These are phyloP conservation scores for Schizopygopsis malacanthus DNA, from an alignment of 2,797 vertebrate genomes.

Conservation along the genomic window DNA sequence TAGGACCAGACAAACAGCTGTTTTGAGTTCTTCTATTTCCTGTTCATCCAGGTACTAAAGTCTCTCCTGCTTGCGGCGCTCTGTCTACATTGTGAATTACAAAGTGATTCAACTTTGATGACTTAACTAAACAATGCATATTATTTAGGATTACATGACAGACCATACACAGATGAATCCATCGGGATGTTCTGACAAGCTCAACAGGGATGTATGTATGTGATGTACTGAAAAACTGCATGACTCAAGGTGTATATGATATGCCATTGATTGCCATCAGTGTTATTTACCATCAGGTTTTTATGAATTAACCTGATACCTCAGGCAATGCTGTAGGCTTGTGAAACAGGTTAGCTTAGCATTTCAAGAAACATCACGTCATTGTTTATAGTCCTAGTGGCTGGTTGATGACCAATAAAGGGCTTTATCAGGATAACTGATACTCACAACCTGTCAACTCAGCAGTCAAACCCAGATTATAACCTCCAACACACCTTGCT, in stretches of 20 bases:
- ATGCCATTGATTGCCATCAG: no score
- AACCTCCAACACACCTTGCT: neutral
- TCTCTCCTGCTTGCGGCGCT: no score
- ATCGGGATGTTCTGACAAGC: slow-evolving; percentile 34
- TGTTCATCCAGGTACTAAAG: slow-evolving; percentile 24
- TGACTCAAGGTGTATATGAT: slow-evolving; percentile 40
- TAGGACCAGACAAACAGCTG: slow-evolving; percentile 57
- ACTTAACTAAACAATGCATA: no score
- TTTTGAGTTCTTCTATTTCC: slow-evolving; percentile 13
- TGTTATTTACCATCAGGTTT: neutral
- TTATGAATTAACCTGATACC: slow-evolving; percentile 26
- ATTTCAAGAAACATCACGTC: slow-evolving; percentile 27
- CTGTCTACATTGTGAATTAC: no score
- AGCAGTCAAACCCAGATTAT: slow-evolving; percentile 1
- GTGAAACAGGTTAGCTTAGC: slow-evolving; percentile 35
- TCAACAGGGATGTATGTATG: slow-evolving; percentile 28
- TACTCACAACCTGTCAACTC: neutral
- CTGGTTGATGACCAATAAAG: slow-evolving; percentile 13
- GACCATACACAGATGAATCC: slow-evolving; percentile 5
- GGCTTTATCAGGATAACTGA: neutral
- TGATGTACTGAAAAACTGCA: slow-evolving; percentile 26
- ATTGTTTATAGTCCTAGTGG: slow-evolving; percentile 16
- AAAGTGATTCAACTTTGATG: no score
- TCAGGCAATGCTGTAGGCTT: slow-evolving; percentile 9
- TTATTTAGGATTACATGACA: no score